Base-by-base conservation (phyloP, 2,888 invertebrate genomes). In the Lithophane socia region DNA sequence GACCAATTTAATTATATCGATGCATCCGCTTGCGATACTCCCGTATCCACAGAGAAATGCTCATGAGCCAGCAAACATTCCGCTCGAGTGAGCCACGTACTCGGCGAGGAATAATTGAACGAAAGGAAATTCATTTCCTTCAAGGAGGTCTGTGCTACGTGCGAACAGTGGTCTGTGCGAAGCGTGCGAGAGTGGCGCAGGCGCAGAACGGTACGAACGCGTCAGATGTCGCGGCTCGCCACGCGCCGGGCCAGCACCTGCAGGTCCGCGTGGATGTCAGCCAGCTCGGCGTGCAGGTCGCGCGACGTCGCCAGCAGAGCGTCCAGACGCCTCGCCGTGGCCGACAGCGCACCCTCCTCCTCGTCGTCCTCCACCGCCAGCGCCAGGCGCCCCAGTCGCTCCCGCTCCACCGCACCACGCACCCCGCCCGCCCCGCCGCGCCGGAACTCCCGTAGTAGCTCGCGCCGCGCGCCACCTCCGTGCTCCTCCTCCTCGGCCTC, bases 211-310 rank as follows among this genome's bases (percentile, higher is more conserved):
- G 94, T 95, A 95, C 96, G 93, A 94, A 95, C 95, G 94, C 94
- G 94, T 95, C 95, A 95, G 91, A 90, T 90, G 93, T 92, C 87
- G 92, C 92, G 91, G 92, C 93, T 93, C 83, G 94, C 90, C 91
- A 94, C 92, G 93, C 96, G 96, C 88, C 94, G 93, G 84, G 94
- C 95, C 93, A 96, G 96, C 96, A 97, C 97, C 96, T 97, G 96
- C 92, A 97, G 94, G 94, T 97, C 97, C 81, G 94, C 93, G 87
- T 96, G 95, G 90, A 97, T 97, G 90, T 93, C 95, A 16, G 95
- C 95, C 90, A 97, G 92, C 93, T 96, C 95, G 85, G 91, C 93
- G 93, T 96, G 96, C 86, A 97, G 93, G 76, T 92, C 93, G 42
- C 96, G 92, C 16, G 96, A 96, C 92, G 96, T 96, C 66, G 93